Evolutionary conservation across 1,140 invertebrate species (phyloP).

Genomic region (Pseudomyrmex gracilis): DNA sequence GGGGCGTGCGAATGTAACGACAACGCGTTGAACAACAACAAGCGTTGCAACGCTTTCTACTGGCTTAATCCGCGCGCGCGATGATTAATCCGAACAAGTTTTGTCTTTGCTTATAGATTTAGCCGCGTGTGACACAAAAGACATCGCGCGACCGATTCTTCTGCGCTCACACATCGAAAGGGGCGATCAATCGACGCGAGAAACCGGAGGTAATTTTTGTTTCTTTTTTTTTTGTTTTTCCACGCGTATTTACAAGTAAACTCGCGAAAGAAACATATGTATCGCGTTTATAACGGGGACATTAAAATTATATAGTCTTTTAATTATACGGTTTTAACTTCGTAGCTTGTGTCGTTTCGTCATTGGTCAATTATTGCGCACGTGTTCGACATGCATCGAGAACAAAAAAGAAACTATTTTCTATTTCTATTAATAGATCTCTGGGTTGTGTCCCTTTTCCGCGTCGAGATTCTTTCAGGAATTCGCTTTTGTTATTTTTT

Average conservation of each 20-base stretch:
- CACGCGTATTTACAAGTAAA: not conserved
- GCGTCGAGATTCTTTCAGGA: too few species aligned
- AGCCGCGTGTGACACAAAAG: not conserved
- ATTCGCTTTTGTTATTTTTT: too few species aligned
- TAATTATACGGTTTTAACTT: not conserved
- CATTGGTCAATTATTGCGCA: not conserved
- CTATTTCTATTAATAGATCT: conserved; percentile 11
- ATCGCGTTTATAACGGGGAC: not conserved
- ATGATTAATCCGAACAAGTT: conserved; percentile 54
- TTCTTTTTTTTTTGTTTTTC: conserved; percentile 12
- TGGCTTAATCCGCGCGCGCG: conserved; percentile 9
- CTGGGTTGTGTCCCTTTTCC: too few species aligned
- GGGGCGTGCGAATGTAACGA: conserved; percentile 53
- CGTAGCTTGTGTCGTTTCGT: not conserved
- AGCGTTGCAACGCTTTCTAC: conserved; percentile 59
- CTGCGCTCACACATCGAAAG: not conserved
- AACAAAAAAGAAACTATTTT: not conserved
- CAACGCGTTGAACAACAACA: conserved; percentile 43
- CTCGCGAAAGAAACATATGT: not conserved
- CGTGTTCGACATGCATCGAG: not conserved
- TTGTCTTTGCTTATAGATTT: conserved; percentile 35
- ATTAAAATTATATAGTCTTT: not conserved
- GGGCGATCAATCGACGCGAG: not conserved
- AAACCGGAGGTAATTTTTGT: not conserved
- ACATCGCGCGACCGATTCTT: not conserved